These are phyloP conservation scores for Anableps anableps DNA, from an alignment of 2,797 vertebrate species.

Conservation along the genomic window DNA sequence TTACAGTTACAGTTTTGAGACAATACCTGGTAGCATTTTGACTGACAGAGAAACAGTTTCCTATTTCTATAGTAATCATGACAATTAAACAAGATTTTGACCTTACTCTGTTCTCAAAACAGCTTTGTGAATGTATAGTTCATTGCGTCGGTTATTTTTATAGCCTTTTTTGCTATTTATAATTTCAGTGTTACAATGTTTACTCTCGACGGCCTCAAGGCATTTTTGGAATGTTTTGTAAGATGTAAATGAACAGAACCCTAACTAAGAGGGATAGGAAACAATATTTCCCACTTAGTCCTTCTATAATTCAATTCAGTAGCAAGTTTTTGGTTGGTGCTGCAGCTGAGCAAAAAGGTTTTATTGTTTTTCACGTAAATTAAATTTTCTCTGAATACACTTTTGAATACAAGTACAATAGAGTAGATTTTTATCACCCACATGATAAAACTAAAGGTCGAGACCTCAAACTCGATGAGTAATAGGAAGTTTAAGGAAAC, in stretches of 20 bases:
- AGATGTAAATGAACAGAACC: conserved; percentile 6
- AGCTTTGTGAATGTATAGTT: background rate
- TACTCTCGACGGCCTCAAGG: background rate
- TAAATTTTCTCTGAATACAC: conserved; percentile 29
- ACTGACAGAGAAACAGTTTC: background rate
- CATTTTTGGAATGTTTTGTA: background rate
- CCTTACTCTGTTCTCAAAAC: background rate
- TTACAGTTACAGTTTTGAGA: conserved; percentile 37
- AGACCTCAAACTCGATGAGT: conserved; percentile 19
- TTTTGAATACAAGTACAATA: conserved; percentile 14
- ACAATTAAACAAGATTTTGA: background rate
- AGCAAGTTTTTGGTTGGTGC: conserved; percentile 6
- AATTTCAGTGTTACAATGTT: background rate
- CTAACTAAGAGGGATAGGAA: background rate
- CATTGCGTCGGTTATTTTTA: background rate
- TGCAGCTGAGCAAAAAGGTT: conserved; percentile 23
- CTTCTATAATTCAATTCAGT: conserved; percentile 37
- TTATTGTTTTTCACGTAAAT: conserved; percentile 53
- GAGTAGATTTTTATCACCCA: background rate
- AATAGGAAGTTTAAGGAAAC: conserved; percentile 2
- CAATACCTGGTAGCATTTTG: conserved; percentile 4
- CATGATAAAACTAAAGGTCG: background rate
- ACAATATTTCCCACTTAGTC: conserved; percentile 16
- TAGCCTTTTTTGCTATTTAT: background rate
- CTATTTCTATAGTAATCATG: background rate